Base-by-base conservation (phyloP, 2,888 invertebrate species). In the Amblyjoppa proteus region DNA sequence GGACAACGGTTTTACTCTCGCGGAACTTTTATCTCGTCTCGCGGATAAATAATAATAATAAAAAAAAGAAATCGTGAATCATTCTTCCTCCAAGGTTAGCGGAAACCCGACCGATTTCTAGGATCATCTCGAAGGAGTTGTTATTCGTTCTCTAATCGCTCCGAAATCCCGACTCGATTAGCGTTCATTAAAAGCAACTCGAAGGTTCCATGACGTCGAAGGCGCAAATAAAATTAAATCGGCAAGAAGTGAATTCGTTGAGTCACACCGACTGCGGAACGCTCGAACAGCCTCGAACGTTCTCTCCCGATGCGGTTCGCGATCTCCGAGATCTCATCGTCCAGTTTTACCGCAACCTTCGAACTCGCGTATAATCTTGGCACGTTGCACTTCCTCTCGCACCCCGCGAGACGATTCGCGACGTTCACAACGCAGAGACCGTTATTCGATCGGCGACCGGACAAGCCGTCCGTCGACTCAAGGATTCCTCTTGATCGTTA, bases 391-490 rank as follows among this genome's bases (percentile, higher is more conserved):
- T 64, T 64, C 61, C 34, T 64, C 61, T 7, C 28, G 25, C 41
- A 4, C 16, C 41, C 20, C 73, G 13, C 49, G 49, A n/a, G 11
- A n/a, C 45, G 38, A 41, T 75, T 38, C 61, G 11, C 49, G 28
- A 16, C 2, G 41, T 20, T 41, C 1, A 3, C n/a, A 31, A 28
- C 41, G 58, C 13, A 28, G 9, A 34, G 51, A 77, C 68, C 53
- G 77, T 77, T 77, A 77, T 68, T 53, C 77, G 77, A 77, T 77
- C 77, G 68, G 31, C 75, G 31, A 51, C 38, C 51, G 75, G 7
- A 9, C 31, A 20, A 41, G 53, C 41, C 68, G 56, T 68, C 53
- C 51, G 51, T 4, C 31, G 34, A 5, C 53, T 77, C 77, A 66
- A 68, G 75, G 66, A 53, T 53, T 34, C 49, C 9, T 20, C 34